These are phyloP conservation scores for Pimpla rufipes DNA, from an alignment of 2,888 invertebrate genomes.

Conservation along the genomic window DNA sequence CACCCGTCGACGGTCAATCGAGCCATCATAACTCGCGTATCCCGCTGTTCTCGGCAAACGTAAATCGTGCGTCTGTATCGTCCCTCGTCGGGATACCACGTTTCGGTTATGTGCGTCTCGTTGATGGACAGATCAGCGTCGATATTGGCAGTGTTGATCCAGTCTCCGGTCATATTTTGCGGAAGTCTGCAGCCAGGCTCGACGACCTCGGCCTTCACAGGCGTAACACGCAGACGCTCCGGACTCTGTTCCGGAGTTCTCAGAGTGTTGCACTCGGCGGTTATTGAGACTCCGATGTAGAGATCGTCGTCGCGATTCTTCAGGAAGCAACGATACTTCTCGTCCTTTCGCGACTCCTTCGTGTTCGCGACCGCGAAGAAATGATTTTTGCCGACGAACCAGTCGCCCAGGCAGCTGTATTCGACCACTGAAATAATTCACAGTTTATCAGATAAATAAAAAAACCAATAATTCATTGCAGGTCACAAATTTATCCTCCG, in stretches of 20 bases:
- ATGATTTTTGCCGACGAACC: constrained; percentile 98
- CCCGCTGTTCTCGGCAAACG: constrained; percentile 96
- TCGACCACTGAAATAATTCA: constrained; percentile 89
- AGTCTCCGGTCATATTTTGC: constrained; percentile 96
- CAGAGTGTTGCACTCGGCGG: constrained; percentile 96
- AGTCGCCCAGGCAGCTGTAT: constrained; percentile 97
- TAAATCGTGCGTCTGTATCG: constrained; percentile 95
- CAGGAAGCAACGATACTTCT: constrained; percentile 97
- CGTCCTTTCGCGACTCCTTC: constrained; percentile 97
- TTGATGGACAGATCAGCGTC: constrained; percentile 98
- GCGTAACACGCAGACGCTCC: constrained; percentile 94
- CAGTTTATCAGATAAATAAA: constrained; percentile 18
- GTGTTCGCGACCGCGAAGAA: constrained; percentile 99
- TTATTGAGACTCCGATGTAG: constrained; percentile 96
- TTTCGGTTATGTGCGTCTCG: constrained; percentile 98
- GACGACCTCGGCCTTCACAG: constrained; percentile 95
- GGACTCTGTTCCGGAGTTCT: constrained; percentile 98
- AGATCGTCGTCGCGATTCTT: constrained; percentile 97
- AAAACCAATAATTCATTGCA: neutral
- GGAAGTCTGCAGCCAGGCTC: constrained; percentile 96
- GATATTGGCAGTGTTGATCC: constrained; percentile 99
- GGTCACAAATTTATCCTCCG: neutral
- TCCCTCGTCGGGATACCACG: constrained; percentile 96
- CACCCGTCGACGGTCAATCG: constrained; percentile 98
- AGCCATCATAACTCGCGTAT: constrained; percentile 97